phyloP scores from a whole-genome alignment of 2,113 vertebrate genomes.

The Glareola pratincola region DNA sequence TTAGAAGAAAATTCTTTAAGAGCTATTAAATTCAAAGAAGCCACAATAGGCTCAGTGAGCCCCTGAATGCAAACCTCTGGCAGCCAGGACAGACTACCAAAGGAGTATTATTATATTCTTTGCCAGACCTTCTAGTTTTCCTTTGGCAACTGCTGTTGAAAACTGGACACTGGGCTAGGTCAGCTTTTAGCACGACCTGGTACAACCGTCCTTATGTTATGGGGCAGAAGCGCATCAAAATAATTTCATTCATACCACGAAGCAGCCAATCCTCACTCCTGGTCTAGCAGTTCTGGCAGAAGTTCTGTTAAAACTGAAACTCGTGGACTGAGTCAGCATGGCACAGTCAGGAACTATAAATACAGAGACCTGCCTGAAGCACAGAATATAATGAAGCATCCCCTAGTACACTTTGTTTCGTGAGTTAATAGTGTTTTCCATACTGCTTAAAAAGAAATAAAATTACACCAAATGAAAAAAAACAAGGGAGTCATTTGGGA shows the following conservation, averaged over 20 bases:
- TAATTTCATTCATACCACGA: background rate
- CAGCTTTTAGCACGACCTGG: background rate
- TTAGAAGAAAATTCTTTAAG: background rate
- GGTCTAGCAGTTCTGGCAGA: background rate
- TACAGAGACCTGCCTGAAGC: background rate
- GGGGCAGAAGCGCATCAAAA: background rate
- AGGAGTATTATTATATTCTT: background rate
- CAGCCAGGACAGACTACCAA: background rate
- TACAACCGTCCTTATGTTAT: background rate
- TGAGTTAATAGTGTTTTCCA: conserved; percentile 1
- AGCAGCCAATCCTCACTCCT: background rate
- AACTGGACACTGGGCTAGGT: background rate
- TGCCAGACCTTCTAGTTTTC: background rate
- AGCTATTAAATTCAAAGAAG: background rate
- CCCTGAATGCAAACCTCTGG: background rate
- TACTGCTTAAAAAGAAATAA: background rate
- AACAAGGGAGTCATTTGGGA: background rate
- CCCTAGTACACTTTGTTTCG: background rate
- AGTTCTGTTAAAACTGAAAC: conserved; percentile 33
- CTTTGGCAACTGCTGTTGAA: background rate
- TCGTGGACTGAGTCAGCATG: background rate
- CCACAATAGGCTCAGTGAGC: background rate
- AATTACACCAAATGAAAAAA: background rate
- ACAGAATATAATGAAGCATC: conserved; percentile 19
- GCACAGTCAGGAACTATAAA: background rate